Conservation (phyloP, 1,140 invertebrate species). For the Panulirus ornatus region DNA sequence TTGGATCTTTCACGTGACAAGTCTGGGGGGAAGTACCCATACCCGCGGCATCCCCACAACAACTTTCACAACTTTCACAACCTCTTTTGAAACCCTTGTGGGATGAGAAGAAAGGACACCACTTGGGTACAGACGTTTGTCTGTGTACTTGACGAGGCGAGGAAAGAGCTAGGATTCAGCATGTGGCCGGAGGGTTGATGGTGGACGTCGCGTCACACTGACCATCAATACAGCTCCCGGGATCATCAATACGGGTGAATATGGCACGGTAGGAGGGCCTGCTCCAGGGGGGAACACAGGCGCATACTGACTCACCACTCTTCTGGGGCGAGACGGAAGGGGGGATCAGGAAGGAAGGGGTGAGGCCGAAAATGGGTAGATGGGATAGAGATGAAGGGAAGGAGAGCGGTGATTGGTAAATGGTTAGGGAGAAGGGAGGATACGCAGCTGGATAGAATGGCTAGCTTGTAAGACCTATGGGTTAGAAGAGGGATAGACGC, state of each 20-base stretch:
- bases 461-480: no score
- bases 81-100: no score
- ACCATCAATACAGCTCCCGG: constrained; percentile 20
- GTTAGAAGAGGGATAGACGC: no score
- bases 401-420: not conserved
- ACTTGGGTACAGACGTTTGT: not conserved
- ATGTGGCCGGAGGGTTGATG: no score
- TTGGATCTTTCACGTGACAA: not conserved
- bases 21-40: not conserved
- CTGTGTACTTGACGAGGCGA: not conserved
- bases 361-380: not conserved
- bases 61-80: no score
- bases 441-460: no score
- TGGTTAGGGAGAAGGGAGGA: not conserved
- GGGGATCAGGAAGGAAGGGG: not conserved
- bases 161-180: no score
- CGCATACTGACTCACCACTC: no score
- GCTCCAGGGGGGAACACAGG: not conserved
- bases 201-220: not conserved
- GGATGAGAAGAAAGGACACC: not conserved
- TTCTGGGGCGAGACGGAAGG: not conserved
- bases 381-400: not conserved
- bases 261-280: not conserved
- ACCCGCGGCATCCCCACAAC: no score
- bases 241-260: constrained; percentile 24